Conservation (phyloP, 1,140 invertebrate genomes). For the Liolophura sinensis region DNA sequence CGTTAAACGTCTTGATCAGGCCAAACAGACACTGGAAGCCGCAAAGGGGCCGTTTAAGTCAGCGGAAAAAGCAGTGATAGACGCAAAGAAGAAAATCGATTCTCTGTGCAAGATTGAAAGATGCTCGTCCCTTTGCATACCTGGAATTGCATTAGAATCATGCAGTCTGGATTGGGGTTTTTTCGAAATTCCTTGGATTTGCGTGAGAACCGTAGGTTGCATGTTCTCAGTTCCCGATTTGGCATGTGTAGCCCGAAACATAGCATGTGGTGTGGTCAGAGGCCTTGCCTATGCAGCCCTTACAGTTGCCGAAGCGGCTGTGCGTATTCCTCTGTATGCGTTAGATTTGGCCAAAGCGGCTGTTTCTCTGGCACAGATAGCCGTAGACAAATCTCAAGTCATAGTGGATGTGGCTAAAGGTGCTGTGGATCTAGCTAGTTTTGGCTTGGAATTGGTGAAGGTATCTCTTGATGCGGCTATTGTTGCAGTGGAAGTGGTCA, state of each 20-base stretch:
- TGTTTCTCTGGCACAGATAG: slow-evolving; percentile 15
- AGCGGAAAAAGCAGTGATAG: slow-evolving; percentile 5
- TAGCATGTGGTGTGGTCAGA: slow-evolving; percentile 10
- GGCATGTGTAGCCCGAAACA: slow-evolving; percentile 13
- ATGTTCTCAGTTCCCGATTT: slow-evolving; percentile 18
- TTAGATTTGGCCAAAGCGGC: slow-evolving; percentile 19
- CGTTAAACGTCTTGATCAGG: slow-evolving; percentile 6
- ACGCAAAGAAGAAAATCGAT: slow-evolving; percentile 16
- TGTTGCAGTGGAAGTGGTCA: slow-evolving; percentile 17
- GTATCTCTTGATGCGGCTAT: slow-evolving; percentile 10
- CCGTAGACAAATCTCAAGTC: slow-evolving; percentile 22
- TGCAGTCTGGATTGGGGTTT: too few relatives aligned
- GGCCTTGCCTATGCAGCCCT: slow-evolving; percentile 14
- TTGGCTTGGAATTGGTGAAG: slow-evolving; percentile 17
- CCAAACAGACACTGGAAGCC: slow-evolving; percentile 14
- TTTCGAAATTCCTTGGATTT: slow-evolving; percentile 12
- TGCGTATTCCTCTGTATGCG: slow-evolving; percentile 15
- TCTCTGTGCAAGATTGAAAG: slow-evolving; percentile 14
- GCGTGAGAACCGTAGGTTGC: slow-evolving; percentile 13
- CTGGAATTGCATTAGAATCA: too few relatives aligned
- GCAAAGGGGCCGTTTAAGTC: slow-evolving; percentile 18
- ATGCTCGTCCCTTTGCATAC: too few relatives aligned
- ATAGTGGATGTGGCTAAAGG: slow-evolving; percentile 10
- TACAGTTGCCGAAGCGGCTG: slow-evolving; percentile 18
- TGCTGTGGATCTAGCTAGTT: slow-evolving; percentile 6